Conservation (phyloP, 2,888 invertebrate species). For the Rhamphomyia laevipes region DNA sequence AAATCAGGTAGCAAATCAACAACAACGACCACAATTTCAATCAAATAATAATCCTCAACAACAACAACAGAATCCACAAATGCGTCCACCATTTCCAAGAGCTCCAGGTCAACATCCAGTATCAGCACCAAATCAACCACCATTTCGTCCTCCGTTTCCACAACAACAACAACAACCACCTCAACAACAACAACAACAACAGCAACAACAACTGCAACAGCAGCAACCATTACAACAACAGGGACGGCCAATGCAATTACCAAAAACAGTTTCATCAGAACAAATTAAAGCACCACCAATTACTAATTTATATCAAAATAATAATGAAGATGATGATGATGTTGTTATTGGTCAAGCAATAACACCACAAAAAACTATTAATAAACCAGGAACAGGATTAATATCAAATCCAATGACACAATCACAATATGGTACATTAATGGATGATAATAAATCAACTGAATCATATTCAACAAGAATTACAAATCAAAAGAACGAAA, state of each 20-base stretch:
- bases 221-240: constrained; percentile 13
- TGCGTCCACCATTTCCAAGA: constrained; percentile 25
- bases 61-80: constrained; percentile 24
- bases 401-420: constrained; percentile 14
- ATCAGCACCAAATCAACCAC: constrained; percentile 18
- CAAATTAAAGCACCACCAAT: background rate
- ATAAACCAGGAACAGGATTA: constrained; percentile 15
- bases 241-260: background rate
- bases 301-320: constrained; percentile 10
- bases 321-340: constrained; percentile 35
- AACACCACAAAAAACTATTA: constrained; percentile 23
- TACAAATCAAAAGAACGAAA: background rate
- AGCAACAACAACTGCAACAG: constrained; percentile 20
- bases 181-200: constrained; percentile 15
- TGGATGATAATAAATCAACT: background rate
- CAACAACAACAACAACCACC: constrained; percentile 21
- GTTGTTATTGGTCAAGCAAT: constrained; percentile 34
- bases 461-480: background rate
- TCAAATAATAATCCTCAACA: constrained; percentile 6
- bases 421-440: constrained; percentile 11
- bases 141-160: constrained; percentile 18
- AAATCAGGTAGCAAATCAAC: constrained; percentile 16
- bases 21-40: background rate
- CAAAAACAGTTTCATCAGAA: background rate
- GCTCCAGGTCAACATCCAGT: constrained; percentile 27